Percentiles rank a stretch among this genome's conserved stretches.
Evolutionary conservation across 2,797 vertebrate genomes (phyloP).

Genomic region (Dryobates pubescens): DNA sequence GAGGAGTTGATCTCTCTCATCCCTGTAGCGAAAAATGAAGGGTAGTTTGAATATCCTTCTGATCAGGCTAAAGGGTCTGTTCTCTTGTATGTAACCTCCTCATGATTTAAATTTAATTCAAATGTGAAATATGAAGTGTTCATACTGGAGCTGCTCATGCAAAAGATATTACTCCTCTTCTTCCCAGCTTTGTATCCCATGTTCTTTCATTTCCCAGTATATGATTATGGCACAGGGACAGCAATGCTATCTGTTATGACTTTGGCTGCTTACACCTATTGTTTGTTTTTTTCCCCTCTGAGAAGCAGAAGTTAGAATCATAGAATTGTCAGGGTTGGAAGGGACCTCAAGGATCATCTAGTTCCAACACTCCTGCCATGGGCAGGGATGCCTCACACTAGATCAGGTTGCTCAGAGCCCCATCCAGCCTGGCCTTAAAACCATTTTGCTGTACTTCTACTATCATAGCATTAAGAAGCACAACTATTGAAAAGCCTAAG

Average conservation of each 20-base stretch:
- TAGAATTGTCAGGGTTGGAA: too few relatives aligned
- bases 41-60: background rate
- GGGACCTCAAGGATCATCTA: too few relatives aligned
- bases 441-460: background rate
- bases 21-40: background rate
- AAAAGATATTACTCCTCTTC: background rate
- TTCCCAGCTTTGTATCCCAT: background rate
- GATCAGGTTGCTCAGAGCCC: too few relatives aligned
- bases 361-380: too few relatives aligned
- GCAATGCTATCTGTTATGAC: background rate
- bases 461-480: background rate
- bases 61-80: background rate
- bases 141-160: background rate
- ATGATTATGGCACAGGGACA: background rate
- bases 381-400: too few relatives aligned
- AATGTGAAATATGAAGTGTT: background rate
- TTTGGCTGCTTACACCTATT: background rate
- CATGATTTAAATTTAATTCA: background rate
- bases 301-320: background rate
- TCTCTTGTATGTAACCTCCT: background rate
- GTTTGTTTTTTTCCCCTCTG: background rate
- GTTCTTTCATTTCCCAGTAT: background rate
- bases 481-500: slow-evolving; percentile 19
- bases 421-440: too few relatives aligned
- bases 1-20: background rate